Evolutionary conservation across 2,113 vertebrate genomes (phyloP).

Genomic region (Numida meleagris): DNA sequence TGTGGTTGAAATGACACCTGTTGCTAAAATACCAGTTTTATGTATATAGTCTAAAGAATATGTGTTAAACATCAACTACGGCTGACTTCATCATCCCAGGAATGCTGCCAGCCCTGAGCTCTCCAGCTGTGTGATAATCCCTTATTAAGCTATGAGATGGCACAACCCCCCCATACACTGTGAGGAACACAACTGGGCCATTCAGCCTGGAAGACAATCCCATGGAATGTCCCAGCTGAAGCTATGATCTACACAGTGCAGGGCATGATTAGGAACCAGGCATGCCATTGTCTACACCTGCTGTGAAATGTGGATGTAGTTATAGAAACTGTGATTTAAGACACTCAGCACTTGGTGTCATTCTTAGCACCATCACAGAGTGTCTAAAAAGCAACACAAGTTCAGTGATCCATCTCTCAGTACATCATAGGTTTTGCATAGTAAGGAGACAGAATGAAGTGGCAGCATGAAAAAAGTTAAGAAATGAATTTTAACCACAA

Average conservation of each 20-base stretch:
- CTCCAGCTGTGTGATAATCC: background rate
- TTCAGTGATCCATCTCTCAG: background rate
- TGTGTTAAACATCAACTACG: background rate
- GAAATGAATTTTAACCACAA: background rate
- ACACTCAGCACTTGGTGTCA: background rate
- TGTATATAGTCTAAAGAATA: background rate
- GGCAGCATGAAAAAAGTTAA: accelerated
- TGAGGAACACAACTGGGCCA: background rate
- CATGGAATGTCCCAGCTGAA: background rate
- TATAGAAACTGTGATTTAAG: background rate
- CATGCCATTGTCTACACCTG: background rate
- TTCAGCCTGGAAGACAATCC: background rate
- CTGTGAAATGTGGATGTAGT: background rate
- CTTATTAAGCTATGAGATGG: background rate
- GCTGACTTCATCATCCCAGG: background rate
- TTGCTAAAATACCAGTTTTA: background rate
- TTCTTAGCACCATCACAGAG: slow-evolving; percentile 8
- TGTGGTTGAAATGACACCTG: background rate
- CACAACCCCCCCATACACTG: background rate
- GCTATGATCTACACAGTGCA: background rate
- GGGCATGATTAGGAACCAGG: background rate
- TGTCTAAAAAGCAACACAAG: slow-evolving; percentile 31
- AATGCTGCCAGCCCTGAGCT: background rate
- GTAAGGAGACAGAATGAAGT: background rate
- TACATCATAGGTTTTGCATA: background rate